Base-by-base conservation (phyloP, 2,888 invertebrate species). In the Junonia oenone region DNA sequence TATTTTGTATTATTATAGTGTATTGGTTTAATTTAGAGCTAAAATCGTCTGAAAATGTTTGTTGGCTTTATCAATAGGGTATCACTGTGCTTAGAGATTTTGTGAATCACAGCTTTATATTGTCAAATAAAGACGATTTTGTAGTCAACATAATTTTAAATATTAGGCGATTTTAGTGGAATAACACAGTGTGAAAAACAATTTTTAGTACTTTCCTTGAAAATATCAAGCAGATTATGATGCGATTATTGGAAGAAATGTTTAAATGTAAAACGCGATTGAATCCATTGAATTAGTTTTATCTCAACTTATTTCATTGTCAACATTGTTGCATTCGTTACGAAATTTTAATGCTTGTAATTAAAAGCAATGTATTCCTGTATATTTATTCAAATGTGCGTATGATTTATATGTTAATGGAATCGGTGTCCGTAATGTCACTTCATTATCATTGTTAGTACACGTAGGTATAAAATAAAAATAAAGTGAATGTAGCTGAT, bases 401-500 rank as follows among this genome's bases (percentile, higher is more conserved):
- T 6, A 38, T 17, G 45, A 45, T 17, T 19, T n/a, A 6, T 38
- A 17, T 51, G 19, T 31, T 17, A 50, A 43, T 19, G 22, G n/a
- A 50, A 40, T 29, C 40, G 37, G 13, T 6, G 29, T 29, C 40
- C 29, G 40, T 19, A 43, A 29, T 51, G 40, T 51, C 38, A 17
- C 38, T 50, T 38, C 19, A 51, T 43, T 51, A 19, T 40, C 40
- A 31, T 29, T 29, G 19, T 9, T 29, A 6, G 22, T 22, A 5
- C 5, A 22, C n/a, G 5, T 22, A 22, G 22, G 37, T 26, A 19
- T 51, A 40, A 5, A 51, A 19, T 31, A 43, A 51, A 19, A 43
- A 51, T 43, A 11, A 51, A 40, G 40, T 51, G 31, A 51, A 51
- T 43, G 40, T 51, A 19, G 29, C n/a, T n/a, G 31, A 51, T 43